Evolutionary conservation across 2,113 vertebrate genomes (phyloP).

Genomic region (Phoxinus phoxinus): DNA sequence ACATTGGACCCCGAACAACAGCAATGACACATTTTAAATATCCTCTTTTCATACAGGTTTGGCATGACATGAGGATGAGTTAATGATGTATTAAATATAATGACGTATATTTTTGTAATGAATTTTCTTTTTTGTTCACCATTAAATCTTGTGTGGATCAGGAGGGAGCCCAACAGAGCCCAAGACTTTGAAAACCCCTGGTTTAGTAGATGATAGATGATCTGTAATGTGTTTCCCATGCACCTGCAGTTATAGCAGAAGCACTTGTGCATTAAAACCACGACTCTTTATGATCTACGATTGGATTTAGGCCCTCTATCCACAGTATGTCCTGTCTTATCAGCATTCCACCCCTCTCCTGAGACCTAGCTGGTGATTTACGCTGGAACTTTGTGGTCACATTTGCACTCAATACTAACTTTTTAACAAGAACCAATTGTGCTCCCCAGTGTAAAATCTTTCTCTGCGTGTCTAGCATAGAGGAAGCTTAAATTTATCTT

Average conservation of each 20-base stretch:
- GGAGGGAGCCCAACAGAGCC: too few species aligned
- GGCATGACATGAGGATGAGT: too few species aligned
- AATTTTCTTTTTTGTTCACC: too few species aligned
- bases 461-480: background rate
- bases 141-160: too few species aligned
- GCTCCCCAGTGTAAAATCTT: background rate
- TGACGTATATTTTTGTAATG: too few species aligned
- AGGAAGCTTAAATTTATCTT: background rate
- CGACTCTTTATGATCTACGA: background rate
- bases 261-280: background rate
- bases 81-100: too few species aligned
- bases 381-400: background rate
- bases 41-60: too few species aligned
- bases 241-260: background rate
- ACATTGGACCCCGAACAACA: too few species aligned
- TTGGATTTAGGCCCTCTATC: background rate
- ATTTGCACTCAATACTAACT: background rate
- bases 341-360: background rate
- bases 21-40: too few species aligned
- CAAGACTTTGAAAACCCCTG: background rate
- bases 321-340: background rate
- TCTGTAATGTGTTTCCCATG: background rate
- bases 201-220: background rate
- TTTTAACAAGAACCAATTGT: background rate
- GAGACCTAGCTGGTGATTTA: background rate